These are phyloP conservation scores for Smutsia temminckii DNA, from an alignment of 2,797 vertebrate species.

Conservation along the genomic window DNA sequence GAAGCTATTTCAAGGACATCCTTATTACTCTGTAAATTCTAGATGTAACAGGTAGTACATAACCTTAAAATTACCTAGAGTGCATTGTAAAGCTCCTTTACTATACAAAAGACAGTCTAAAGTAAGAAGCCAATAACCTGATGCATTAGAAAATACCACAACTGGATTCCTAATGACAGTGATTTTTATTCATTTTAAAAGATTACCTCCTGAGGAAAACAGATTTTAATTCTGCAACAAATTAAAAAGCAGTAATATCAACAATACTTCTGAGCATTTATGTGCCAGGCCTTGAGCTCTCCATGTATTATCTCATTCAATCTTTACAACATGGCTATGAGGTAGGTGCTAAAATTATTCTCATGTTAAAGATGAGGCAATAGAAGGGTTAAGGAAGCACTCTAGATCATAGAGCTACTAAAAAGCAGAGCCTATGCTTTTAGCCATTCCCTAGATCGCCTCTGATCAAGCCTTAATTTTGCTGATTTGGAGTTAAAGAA, in stretches of 20 bases:
- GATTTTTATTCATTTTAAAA: conserved; percentile 24
- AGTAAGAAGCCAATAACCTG: neutral
- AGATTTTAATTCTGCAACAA: neutral
- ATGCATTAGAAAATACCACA: neutral
- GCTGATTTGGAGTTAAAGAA: neutral
- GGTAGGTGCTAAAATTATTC: neutral
- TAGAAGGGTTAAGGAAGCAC: neutral
- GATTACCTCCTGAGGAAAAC: neutral
- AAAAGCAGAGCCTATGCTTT: neutral
- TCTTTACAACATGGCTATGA: neutral
- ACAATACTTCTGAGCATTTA: neutral
- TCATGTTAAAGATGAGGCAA: neutral
- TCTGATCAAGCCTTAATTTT: neutral
- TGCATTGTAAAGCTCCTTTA: neutral
- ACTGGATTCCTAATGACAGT: neutral
- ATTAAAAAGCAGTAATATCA: neutral
- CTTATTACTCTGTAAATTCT: neutral
- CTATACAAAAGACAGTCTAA: neutral
- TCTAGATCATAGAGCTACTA: neutral
- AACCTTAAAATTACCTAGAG: neutral
- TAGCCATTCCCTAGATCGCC: neutral
- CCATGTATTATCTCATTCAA: neutral
- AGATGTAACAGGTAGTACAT: neutral
- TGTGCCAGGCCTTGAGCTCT: neutral
- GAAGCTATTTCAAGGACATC: neutral